These are phyloP conservation scores for Notechis scutatus DNA, from an alignment of 2,113 vertebrate genomes.

Conservation along the genomic window DNA sequence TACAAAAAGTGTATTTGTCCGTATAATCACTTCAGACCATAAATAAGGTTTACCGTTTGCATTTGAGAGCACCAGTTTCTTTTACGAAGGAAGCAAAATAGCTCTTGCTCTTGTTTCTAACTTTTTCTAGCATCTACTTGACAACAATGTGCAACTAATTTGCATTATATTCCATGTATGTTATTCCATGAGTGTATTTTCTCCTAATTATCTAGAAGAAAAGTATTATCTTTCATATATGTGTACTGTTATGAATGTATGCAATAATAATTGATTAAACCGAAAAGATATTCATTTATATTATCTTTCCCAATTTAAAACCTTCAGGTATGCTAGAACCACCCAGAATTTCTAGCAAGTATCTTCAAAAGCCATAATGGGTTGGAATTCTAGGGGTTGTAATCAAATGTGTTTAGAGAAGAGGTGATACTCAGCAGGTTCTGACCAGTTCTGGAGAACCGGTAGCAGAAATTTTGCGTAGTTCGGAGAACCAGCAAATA, in stretches of 20 bases:
- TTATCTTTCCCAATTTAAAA: background rate
- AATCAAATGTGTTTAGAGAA: background rate
- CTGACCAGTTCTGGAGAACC: no score
- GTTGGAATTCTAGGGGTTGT: background rate
- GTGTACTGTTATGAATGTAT: background rate
- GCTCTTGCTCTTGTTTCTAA: background rate
- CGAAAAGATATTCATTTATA: background rate
- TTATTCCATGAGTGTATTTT: background rate
- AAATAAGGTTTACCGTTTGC: background rate
- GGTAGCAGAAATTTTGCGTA: no score
- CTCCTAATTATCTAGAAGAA: background rate
- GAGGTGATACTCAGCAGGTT: no score
- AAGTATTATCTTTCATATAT: background rate
- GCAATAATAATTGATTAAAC: background rate
- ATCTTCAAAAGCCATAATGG: background rate
- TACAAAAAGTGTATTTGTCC: background rate
- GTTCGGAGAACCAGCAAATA: no score
- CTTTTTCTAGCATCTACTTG: background rate
- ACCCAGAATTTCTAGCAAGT: background rate
- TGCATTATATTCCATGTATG: background rate
- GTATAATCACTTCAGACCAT: background rate
- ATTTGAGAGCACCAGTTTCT: background rate
- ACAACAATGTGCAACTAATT: background rate
- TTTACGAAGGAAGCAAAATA: background rate
- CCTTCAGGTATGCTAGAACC: background rate